These are phyloP conservation scores for Cygnus atratus DNA, from an alignment of 2,113 vertebrate genomes.

Conservation along the genomic window DNA sequence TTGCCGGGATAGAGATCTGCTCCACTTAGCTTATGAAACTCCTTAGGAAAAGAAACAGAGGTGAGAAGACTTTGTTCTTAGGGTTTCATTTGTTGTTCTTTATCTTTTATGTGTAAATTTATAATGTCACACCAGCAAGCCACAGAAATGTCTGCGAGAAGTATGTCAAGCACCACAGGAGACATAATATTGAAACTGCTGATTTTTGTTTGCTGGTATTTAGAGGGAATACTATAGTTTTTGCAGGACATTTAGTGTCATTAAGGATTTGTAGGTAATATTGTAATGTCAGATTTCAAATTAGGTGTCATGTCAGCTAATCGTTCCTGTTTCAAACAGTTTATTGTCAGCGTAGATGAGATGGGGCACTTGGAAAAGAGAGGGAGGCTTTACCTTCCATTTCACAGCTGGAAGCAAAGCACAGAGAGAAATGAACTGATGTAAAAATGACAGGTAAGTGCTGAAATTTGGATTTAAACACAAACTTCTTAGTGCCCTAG, in stretches of 20 bases:
- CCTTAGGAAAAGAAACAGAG: not conserved
- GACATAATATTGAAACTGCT: not conserved
- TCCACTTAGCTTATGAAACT: slow-evolving; percentile 10
- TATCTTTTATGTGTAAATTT: slow-evolving; percentile 32
- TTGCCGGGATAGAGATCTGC: slow-evolving; percentile 31
- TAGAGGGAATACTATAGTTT: not conserved
- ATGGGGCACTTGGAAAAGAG: not conserved
- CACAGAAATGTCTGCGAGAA: not conserved
- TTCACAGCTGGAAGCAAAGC: not conserved
- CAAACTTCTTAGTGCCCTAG: not conserved
- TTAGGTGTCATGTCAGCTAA: not conserved
- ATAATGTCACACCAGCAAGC: not conserved
- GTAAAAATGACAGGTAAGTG: not conserved
- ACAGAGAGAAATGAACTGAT: fast-evolving
- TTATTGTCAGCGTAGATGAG: not conserved
- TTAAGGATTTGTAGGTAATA: not conserved
- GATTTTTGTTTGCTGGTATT: not conserved
- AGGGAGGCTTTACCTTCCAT: not conserved
- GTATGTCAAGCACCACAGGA: not conserved
- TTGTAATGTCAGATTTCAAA: not conserved
- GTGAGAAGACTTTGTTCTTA: slow-evolving; percentile 46
- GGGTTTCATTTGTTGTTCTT: not conserved
- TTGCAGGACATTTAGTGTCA: not conserved
- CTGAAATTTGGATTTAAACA: not conserved
- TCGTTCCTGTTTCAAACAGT: not conserved